Evolutionary conservation across 2,888 invertebrate species (phyloP).

Genomic region (Sesia bembeciformis): DNA sequence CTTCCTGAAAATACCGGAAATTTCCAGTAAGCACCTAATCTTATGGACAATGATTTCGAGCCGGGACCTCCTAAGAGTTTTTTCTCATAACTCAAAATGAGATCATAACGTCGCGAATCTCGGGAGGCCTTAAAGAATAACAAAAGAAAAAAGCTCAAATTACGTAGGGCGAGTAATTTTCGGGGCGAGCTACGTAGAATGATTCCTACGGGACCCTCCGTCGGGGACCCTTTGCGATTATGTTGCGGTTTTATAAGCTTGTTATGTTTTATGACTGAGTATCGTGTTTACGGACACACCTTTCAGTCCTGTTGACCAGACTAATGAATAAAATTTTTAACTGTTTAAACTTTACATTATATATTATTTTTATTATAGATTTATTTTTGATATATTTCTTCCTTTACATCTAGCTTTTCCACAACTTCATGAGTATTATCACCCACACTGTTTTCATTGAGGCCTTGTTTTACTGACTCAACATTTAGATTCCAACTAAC

Average conservation of each 20-base stretch:
- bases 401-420: too few species aligned
- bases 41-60: constrained; percentile 57
- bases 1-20: constrained; percentile 13
- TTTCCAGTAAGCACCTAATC: constrained; percentile 52
- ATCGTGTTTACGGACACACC: constrained; percentile 23
- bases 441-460: too few species aligned
- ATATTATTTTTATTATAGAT: too few species aligned
- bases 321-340: too few species aligned
- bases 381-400: too few species aligned
- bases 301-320: constrained; percentile 10
- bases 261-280: constrained; percentile 64
- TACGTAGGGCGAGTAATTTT: constrained; percentile 69
- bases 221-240: constrained; percentile 58
- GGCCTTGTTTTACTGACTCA: too few species aligned
- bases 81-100: constrained; percentile 71
- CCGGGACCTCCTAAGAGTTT: constrained; percentile 62
- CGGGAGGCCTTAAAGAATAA: constrained; percentile 65
- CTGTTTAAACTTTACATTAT: too few species aligned
- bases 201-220: constrained; percentile 53
- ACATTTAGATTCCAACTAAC: too few species aligned
- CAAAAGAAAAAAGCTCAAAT: constrained; percentile 68
- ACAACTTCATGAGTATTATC: too few species aligned
- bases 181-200: constrained; percentile 57
- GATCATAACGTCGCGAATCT: constrained; percentile 69
- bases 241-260: constrained; percentile 69